Evolutionary conservation across 2,113 vertebrate genomes (phyloP).

Genomic region (Mormoops blainvillei): DNA sequence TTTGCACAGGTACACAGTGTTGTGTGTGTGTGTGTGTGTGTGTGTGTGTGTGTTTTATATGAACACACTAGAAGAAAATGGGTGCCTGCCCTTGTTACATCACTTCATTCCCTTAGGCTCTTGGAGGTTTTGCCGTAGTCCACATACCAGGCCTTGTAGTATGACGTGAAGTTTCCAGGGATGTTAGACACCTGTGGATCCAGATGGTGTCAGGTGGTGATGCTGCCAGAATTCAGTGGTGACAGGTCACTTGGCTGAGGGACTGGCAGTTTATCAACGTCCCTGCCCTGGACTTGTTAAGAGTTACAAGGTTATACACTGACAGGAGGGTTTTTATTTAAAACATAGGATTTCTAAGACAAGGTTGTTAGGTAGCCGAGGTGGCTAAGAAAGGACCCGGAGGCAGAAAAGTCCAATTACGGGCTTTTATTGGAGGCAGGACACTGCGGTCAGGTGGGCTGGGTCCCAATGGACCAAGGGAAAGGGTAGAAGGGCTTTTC

Average conservation of each 20-base stretch:
- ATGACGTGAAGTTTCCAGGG: background rate
- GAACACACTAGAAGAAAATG: background rate
- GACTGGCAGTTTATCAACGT: background rate
- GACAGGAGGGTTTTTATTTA: background rate
- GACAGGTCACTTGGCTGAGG: background rate
- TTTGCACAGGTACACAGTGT: background rate
- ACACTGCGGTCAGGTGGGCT: no score
- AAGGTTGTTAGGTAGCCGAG: no score
- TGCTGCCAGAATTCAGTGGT: background rate
- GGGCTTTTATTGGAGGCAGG: no score
- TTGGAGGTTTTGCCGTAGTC: background rate
- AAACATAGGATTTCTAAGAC: constrained; percentile 26
- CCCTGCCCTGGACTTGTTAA: background rate
- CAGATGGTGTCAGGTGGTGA: fast-evolving
- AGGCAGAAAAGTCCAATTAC: no score
- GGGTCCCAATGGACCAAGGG: no score
- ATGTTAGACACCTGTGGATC: background rate
- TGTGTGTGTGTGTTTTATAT: background rate
- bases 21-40: no score
- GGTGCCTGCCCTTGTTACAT: background rate
- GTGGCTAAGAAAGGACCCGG: no score
- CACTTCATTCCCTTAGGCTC: background rate
- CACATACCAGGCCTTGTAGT: background rate
- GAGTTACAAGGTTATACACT: no score
- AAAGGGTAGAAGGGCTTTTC: no score